Base-by-base conservation (phyloP, 2,797 vertebrate species). In the Zenarchopterus dispar region DNA sequence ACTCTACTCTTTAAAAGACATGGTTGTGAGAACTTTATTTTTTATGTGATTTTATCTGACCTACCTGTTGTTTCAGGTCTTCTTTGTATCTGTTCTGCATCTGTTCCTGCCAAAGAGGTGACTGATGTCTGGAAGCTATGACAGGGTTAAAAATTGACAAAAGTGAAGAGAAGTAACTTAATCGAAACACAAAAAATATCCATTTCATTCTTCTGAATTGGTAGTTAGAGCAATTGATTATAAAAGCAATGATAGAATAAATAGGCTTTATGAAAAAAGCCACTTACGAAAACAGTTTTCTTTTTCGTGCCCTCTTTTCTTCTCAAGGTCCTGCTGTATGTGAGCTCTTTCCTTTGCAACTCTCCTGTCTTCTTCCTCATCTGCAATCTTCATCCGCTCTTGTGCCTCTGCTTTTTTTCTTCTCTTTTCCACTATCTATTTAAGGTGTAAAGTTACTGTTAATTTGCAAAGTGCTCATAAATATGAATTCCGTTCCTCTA, bases 31-130 rank as follows among this genome's bases (percentile, higher is more conserved):
- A 3, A 26, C 8, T 28, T 45, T 2, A 2, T 93, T 11, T 18
- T 19, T n/a, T 28, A 1, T 13, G 13, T 86, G 49, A 90, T 18
- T 44, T 13, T 2, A 15, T 31, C 1, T 4, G 10, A 57, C 65
- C 78, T 75, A 98, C 97, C 94, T 99, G 97, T 36, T 91, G 91
- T 76, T 86, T 93, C 72, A 98, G 94, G 53, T 89, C 94, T 69
- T 96, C 94, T 82, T 93, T 95, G 88, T 97, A 97, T 0, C 81
- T 89, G 69, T 95, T 92, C 80, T 96, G 93, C 15, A 82, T 81
- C 21, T 84, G 91, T 15, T 93, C 81, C 65, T 94, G 91, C 83
- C 92, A 88, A 16, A 89, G 87, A 68, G 91, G 88, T 33, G 85
- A 77, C 61, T 91, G 92, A 58, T 90, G 67, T 6, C 61, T 53